Conservation (phyloP, 2,888 invertebrate genomes). For the Danaus chrysippus region DNA sequence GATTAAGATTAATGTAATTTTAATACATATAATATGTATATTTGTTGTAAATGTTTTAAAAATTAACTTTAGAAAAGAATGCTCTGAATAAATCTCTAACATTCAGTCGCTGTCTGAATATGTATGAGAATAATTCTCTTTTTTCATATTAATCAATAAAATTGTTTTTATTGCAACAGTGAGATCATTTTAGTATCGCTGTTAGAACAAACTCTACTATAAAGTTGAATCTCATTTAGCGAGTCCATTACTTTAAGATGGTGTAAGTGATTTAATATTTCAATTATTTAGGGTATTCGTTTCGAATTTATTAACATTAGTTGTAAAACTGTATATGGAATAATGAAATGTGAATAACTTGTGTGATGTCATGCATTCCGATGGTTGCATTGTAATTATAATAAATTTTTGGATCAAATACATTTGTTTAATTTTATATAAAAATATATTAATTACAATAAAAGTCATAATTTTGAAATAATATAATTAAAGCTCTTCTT, state of each 20-base stretch:
- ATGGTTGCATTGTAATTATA: constrained; percentile 54
- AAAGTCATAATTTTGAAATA: constrained; percentile 11
- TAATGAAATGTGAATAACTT: constrained; percentile 67
- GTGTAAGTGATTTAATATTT: constrained; percentile 29
- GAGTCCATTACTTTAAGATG: constrained; percentile 32
- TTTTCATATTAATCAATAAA: background rate
- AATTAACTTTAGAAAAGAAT: constrained; percentile 16
- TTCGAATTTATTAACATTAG: constrained; percentile 72
- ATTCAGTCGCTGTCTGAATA: background rate
- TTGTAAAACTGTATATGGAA: constrained; percentile 57
- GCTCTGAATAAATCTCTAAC: constrained; percentile 17
- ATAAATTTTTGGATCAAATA: constrained; percentile 67
- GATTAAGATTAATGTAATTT: constrained; percentile 38
- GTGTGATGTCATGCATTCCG: constrained; percentile 74
- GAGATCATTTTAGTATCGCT: constrained; percentile 12
- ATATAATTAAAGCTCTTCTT: constrained; percentile 29
- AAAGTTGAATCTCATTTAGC: constrained; percentile 17
- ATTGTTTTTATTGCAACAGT: background rate
- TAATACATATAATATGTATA: constrained; percentile 29
- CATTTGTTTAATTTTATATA: background rate
- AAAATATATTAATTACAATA: background rate
- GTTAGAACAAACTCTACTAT: constrained; percentile 1
- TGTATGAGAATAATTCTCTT: too few relatives aligned
- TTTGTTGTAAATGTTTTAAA: constrained; percentile 33
- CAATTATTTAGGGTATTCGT: constrained; percentile 54